A percentile compares a stretch with the other conserved stretches of the same genome.
phyloP scores from a whole-genome alignment of 1,140 invertebrate species.

The Lineus longissimus region DNA sequence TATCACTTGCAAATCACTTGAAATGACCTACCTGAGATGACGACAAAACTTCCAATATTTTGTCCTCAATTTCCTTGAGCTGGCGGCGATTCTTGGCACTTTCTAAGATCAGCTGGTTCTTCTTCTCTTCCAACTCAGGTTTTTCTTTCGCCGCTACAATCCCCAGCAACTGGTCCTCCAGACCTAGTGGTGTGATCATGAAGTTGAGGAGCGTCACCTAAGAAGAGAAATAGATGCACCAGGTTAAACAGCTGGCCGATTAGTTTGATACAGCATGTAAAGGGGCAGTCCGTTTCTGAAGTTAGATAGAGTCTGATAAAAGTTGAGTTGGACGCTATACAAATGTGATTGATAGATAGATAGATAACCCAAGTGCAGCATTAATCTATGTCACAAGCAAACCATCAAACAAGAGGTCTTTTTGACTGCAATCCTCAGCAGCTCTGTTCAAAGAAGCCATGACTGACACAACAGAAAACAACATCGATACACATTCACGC shows the following conservation, averaged over 20 bases:
- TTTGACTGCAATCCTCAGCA: background rate
- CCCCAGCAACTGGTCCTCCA: constrained; percentile 53
- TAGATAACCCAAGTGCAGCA: too few species aligned
- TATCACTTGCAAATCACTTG: background rate
- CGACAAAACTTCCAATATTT: constrained; percentile 82
- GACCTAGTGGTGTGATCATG: constrained; percentile 52
- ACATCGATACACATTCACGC: too few species aligned
- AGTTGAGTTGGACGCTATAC: too few species aligned
- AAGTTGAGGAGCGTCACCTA: constrained; percentile 53
- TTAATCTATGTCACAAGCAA: background rate
- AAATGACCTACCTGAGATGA: constrained; percentile 52
- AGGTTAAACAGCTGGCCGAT: too few species aligned
- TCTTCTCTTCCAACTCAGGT: constrained; percentile 75
- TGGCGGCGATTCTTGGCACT: constrained; percentile 83
- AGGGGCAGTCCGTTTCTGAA: too few species aligned
- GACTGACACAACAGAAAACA: too few species aligned
- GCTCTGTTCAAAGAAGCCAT: too few species aligned
- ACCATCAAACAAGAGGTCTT: background rate
- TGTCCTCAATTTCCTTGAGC: constrained; percentile 89
- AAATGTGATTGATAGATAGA: too few species aligned
- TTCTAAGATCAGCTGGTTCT: constrained; percentile 86
- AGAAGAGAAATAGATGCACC: background rate
- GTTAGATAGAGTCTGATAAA: too few species aligned
- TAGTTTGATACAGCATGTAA: too few species aligned
- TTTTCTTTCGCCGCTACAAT: constrained; percentile 54